Base-by-base conservation (phyloP, 2,797 vertebrate genomes). In the Ctenopoma kingsleyae region DNA sequence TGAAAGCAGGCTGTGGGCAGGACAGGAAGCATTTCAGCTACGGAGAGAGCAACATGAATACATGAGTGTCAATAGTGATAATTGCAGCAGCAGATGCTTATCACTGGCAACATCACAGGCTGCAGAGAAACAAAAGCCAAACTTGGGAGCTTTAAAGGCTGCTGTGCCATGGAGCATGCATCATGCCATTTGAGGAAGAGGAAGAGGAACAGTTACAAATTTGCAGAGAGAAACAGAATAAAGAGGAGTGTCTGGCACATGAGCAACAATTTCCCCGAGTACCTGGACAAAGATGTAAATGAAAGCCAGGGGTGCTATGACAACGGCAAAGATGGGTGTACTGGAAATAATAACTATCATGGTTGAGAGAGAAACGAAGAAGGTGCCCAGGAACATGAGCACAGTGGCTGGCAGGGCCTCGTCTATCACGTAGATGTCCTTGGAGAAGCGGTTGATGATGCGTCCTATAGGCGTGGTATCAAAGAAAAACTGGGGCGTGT, bases 371-470 rank as follows among this genome's bases (percentile, higher is more conserved):
- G 96, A 97, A 59, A 75, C 80, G 89, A 94, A 98, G 83, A 97
- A 89, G 0, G 95, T 96, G 9, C 85, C 90, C 20, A 99, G 93
- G 92, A 99, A 95, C 96, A 97, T 96, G 86, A 97, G 88, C 88
- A 98, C 90, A 19, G 95, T 96, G 2, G 93, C 84, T 0, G 96
- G 95, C 47, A 99, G 95, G 4, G 95, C 90, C 81, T 98, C 97
- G 0, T 99, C 98, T 0, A 99, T 97, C 83, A 98, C 52, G 0
- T 95, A 95, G 83, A 99, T 93, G 89, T 99, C 98, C 93, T 98
- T 99, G 59, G 98, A 98, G 86, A 99, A 99, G 83, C 97, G 96
- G 91, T 99, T 99, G 94, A 99, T 96, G 92, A 99, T 84, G 2
- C 97, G 96, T 61, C 98, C 98, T 0, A 94, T 95, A 0, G 98